These are phyloP conservation scores for Diacarnus erythraeanus DNA, from an alignment of 37 sponge, comb jelly and placozoan species.

Conservation along the genomic window DNA sequence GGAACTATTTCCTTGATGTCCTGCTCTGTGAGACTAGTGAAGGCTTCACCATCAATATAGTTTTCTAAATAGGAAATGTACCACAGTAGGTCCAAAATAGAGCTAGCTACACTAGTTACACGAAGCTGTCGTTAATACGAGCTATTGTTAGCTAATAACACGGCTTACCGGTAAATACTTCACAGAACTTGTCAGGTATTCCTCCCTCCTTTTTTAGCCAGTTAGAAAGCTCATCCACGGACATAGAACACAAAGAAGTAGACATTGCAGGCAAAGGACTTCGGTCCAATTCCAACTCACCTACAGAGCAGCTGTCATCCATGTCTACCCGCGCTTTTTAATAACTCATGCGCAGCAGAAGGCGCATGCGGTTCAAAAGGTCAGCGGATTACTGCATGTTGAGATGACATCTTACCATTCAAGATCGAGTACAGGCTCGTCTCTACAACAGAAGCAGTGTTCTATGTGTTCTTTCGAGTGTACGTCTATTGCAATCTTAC, in stretches of 20 bases:
- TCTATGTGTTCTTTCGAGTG: background rate
- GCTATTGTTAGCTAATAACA: background rate
- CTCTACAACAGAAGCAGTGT: background rate
- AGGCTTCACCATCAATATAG: constrained; percentile 38
- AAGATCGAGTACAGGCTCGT: too few relatives aligned
- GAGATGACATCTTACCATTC: too few relatives aligned
- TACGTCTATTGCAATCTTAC: background rate
- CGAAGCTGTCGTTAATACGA: background rate
- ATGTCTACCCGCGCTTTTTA: too few relatives aligned
- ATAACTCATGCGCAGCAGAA: too few relatives aligned
- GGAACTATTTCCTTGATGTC: background rate
- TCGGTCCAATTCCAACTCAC: too few relatives aligned
- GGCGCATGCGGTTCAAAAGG: too few relatives aligned
- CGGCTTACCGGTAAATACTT: constrained; percentile 27
- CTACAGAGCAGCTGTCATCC: too few relatives aligned
- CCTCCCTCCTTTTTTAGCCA: constrained; percentile 23
- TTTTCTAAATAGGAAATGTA: constrained; percentile 12
- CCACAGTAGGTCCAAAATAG: background rate
- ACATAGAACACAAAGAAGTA: too few relatives aligned
- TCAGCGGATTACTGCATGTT: too few relatives aligned
- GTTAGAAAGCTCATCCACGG: background rate
- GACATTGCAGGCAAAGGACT: too few relatives aligned
- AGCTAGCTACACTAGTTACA: background rate
- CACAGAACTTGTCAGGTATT: constrained; percentile 29
- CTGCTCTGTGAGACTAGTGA: constrained; percentile 1